A percentile compares a stretch with the other conserved stretches of the same genome.
These are phyloP conservation scores for Prunella strophiata DNA, from an alignment of 2,797 vertebrate genomes.

Conservation along the genomic window DNA sequence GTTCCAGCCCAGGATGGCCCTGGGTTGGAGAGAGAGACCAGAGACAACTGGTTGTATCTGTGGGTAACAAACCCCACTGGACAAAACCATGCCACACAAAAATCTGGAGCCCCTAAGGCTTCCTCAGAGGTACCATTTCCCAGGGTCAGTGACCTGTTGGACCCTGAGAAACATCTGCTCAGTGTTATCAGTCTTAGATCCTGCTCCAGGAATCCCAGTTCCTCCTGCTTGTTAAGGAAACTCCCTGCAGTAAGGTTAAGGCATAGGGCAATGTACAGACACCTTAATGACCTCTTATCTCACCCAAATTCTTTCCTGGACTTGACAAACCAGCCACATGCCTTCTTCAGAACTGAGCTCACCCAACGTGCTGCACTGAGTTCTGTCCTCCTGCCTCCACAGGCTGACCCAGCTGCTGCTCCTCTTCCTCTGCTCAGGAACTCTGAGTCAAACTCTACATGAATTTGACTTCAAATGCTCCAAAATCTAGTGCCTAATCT, in stretches of 20 bases:
- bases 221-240: not conserved
- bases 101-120: not conserved
- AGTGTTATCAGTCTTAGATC: not conserved
- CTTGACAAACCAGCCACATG: not conserved
- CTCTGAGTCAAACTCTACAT: not conserved
- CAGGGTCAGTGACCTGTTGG: not conserved
- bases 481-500: not conserved
- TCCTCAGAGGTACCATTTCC: not conserved
- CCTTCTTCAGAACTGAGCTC: not conserved
- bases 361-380: not conserved
- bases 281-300: slow-evolving; percentile 35
- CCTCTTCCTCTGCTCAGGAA: not conserved
- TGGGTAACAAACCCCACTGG: not conserved
- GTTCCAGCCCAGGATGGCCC: not conserved
- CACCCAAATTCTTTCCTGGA: slow-evolving; percentile 32
- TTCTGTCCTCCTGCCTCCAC: not conserved
- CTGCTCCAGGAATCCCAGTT: not conserved
- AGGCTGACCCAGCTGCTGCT: not conserved
- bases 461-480: not conserved
- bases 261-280: not conserved
- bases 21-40: not conserved
- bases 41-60: not conserved
- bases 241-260: not conserved
- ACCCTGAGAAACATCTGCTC: not conserved
- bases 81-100: not conserved